Conservation (phyloP, 2,113 vertebrate species). For the Silurus glanis region DNA sequence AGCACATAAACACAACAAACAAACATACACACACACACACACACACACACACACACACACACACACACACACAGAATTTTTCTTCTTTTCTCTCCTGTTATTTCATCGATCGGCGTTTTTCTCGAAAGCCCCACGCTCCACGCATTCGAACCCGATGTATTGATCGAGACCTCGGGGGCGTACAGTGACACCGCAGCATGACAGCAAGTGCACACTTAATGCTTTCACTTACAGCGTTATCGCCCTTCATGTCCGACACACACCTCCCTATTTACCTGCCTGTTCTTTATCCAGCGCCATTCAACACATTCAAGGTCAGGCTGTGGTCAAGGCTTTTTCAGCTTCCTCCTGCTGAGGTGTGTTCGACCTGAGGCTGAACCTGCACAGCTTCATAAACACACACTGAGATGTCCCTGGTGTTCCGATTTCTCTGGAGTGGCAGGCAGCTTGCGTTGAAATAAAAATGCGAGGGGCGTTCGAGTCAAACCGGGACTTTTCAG, state of each 20-base stretch:
- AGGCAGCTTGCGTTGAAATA: no score
- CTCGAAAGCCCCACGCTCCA: background rate
- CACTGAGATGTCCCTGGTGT: background rate
- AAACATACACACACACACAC: conserved; percentile 18
- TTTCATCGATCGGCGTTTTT: conserved; percentile 40
- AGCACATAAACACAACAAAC: background rate
- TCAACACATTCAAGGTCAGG: conserved; percentile 14
- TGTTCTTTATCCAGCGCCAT: conserved; percentile 8
- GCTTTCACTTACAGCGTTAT: conserved; percentile 38
- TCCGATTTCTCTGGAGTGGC: background rate
- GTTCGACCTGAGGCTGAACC: background rate
- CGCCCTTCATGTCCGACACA: conserved; percentile 23
- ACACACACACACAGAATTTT: conserved; percentile 2
- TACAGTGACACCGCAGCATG: conserved; percentile 35
- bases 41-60: conserved; percentile 20
- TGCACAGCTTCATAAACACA: background rate
- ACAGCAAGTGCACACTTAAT: conserved; percentile 37
- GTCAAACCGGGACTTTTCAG: no score
- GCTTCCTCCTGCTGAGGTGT: background rate
- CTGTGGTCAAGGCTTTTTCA: conserved; percentile 8
- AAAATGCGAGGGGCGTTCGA: no score
- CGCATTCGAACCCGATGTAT: conserved; percentile 39
- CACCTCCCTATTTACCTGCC: conserved; percentile 24
- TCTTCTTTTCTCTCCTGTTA: conserved; percentile 26
- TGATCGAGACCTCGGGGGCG: conserved; percentile 35